Evolutionary conservation across 2,113 vertebrate genomes (phyloP).

Genomic region (Gnathonemus longibarbis): DNA sequence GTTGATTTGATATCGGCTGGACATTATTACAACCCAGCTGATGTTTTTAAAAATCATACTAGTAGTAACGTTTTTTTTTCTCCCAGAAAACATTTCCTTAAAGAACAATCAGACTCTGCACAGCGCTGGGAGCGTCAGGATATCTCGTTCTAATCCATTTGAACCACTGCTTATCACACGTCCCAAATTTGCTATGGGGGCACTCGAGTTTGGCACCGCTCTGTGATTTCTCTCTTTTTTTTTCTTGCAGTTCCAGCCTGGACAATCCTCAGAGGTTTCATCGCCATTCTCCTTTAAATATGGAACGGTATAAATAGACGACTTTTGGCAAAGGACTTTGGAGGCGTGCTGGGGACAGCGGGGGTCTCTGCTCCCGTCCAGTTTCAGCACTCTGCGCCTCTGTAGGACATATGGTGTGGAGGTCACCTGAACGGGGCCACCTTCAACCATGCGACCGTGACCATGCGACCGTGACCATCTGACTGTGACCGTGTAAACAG

Average conservation of each 20-base stretch:
- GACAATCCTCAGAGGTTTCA: not conserved
- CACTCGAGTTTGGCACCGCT: not conserved
- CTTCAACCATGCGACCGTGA: not conserved
- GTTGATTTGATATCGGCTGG: not conserved
- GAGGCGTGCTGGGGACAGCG: not conserved
- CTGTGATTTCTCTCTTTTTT: not conserved
- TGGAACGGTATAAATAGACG: constrained; percentile 12
- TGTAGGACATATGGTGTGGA: not conserved
- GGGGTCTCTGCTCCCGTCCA: not conserved
- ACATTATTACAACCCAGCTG: not conserved
- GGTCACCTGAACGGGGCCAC: constrained; percentile 12
- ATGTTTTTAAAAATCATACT: not conserved
- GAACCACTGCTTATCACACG: not conserved
- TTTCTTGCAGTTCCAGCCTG: not conserved
- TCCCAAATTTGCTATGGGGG: not conserved
- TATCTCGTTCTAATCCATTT: not conserved
- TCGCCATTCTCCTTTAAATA: not conserved
- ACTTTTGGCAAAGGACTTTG: constrained; percentile 11
- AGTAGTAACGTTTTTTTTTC: not conserved
- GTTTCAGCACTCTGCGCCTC: not conserved
- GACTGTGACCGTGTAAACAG: not conserved
- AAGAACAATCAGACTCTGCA: not conserved
- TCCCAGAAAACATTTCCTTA: not conserved
- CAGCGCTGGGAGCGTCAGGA: not conserved
- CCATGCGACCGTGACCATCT: not conserved